Percentiles rank a stretch among this genome's conserved stretches.
These are phyloP conservation scores for Rutilus rutilus DNA, from an alignment of 2,113 vertebrate genomes.

Conservation along the genomic window DNA sequence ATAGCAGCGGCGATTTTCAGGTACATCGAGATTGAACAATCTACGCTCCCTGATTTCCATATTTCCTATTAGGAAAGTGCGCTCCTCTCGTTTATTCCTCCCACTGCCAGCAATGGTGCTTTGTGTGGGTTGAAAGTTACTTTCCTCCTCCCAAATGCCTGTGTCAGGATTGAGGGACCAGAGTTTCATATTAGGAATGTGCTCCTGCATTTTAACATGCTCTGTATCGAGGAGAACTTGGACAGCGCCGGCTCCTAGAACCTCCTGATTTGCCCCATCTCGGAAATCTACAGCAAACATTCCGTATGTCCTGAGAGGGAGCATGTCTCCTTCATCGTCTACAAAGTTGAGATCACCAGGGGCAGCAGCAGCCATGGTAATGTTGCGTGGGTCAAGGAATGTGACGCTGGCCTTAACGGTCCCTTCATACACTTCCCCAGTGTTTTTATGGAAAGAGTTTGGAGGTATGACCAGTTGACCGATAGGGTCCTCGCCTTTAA, in stretches of 20 bases:
- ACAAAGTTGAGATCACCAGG: conserved; percentile 92
- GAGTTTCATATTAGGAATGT: conserved; percentile 87
- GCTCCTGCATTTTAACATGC: conserved; percentile 88
- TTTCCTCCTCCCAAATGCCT: conserved; percentile 93
- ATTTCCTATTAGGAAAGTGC: conserved; percentile 91
- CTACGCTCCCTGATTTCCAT: conserved; percentile 92
- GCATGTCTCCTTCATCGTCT: conserved; percentile 84
- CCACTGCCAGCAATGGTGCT: conserved; percentile 49
- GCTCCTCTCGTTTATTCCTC: conserved; percentile 87
- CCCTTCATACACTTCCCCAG: conserved; percentile 84
- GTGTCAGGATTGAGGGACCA: conserved; percentile 93
- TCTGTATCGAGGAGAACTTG: conserved; percentile 84
- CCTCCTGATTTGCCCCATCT: conserved; percentile 75
- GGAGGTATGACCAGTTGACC: conserved; percentile 88
- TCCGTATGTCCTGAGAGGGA: conserved; percentile 91
- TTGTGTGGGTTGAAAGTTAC: conserved; percentile 73
- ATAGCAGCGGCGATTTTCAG: conserved; percentile 94
- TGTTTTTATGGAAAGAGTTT: conserved; percentile 79
- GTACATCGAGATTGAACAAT: conserved; percentile 95
- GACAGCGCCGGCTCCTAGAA: conserved; percentile 81
- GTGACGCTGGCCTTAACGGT: conserved; percentile 91
- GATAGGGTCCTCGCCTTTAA: conserved; percentile 75
- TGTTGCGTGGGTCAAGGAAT: conserved; percentile 91
- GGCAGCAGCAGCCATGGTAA: conserved; percentile 79
- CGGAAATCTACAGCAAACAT: conserved; percentile 95